Conservation (phyloP, 2,113 vertebrate genomes). For the Uria aalge region DNA sequence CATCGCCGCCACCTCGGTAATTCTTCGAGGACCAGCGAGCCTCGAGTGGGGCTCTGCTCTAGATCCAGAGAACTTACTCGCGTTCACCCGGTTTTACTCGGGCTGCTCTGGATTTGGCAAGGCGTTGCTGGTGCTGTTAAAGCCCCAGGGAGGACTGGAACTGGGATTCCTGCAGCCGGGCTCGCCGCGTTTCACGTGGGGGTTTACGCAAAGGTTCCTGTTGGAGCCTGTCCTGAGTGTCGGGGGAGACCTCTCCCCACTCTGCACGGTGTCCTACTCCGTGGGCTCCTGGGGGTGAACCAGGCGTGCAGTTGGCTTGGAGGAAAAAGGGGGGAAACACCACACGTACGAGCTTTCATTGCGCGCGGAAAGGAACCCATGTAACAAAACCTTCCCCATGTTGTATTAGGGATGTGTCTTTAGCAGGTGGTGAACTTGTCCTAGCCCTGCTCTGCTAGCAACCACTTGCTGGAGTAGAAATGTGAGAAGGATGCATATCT, state of each 20-base stretch:
- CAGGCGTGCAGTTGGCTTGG: background rate
- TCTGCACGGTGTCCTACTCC: fast-evolving
- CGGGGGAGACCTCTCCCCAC: background rate
- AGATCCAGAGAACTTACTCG: background rate
- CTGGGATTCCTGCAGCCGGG: background rate
- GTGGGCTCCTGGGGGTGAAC: background rate
- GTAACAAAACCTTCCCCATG: background rate
- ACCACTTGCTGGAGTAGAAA: slow-evolving; percentile 60
- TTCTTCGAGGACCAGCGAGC: background rate
- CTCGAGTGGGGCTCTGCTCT: background rate
- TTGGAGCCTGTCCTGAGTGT: background rate
- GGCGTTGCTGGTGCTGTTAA: background rate
- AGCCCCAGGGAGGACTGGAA: background rate
- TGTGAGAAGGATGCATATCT: slow-evolving; percentile 55
- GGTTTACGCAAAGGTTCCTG: background rate
- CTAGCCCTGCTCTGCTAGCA: background rate
- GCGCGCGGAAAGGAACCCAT: fast-evolving
- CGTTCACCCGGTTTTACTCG: fast-evolving
- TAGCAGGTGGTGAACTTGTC: slow-evolving; percentile 39
- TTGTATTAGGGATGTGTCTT: background rate
- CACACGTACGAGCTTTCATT: fast-evolving
- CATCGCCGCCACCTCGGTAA: fast-evolving
- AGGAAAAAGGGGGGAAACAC: background rate
- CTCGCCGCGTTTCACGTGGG: fast-evolving
- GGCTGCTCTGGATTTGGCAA: background rate